Conservation (phyloP, 2,888 invertebrate species). For the Drosophila monieri region DNA sequence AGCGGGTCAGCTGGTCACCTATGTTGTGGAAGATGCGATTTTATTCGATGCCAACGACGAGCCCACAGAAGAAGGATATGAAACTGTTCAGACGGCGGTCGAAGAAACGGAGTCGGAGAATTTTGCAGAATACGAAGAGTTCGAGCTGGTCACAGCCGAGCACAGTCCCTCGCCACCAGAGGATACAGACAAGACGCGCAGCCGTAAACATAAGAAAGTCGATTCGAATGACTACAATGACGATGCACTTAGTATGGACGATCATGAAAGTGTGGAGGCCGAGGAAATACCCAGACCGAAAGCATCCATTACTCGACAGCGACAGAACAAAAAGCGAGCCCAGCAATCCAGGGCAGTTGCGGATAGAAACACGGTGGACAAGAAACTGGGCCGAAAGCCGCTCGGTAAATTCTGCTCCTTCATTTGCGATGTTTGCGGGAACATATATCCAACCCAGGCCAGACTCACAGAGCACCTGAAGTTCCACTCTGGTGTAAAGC, state of each 20-base stretch:
- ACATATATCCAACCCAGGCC: slow-evolving; percentile 82
- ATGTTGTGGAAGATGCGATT: slow-evolving; percentile 54
- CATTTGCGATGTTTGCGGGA: slow-evolving; percentile 83
- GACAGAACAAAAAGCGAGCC: slow-evolving; percentile 3
- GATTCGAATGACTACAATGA: background rate
- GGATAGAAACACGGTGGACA: slow-evolving; percentile 7
- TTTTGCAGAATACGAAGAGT: slow-evolving; percentile 58
- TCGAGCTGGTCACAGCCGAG: slow-evolving; percentile 52
- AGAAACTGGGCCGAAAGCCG: slow-evolving; percentile 64
- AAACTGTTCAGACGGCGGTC: slow-evolving; percentile 43
- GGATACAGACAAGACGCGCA: slow-evolving; percentile 6
- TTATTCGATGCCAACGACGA: slow-evolving; percentile 47
- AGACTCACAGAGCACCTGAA: slow-evolving; percentile 83
- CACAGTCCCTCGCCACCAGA: slow-evolving; percentile 5
- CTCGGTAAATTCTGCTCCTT: slow-evolving; percentile 70
- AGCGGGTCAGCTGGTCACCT: slow-evolving; percentile 39
- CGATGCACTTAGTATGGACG: slow-evolving; percentile 54
- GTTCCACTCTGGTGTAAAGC: slow-evolving; percentile 81
- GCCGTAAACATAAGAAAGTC: background rate
- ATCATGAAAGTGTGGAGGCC: slow-evolving; percentile 35
- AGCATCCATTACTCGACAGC: background rate
- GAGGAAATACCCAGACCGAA: slow-evolving; percentile 33
- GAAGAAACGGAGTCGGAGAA: slow-evolving; percentile 58
- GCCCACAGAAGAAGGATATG: slow-evolving; percentile 33
- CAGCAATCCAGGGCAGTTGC: background rate